phyloP scores from a whole-genome alignment of 1,140 invertebrate species.

The Spodoptera litura region DNA sequence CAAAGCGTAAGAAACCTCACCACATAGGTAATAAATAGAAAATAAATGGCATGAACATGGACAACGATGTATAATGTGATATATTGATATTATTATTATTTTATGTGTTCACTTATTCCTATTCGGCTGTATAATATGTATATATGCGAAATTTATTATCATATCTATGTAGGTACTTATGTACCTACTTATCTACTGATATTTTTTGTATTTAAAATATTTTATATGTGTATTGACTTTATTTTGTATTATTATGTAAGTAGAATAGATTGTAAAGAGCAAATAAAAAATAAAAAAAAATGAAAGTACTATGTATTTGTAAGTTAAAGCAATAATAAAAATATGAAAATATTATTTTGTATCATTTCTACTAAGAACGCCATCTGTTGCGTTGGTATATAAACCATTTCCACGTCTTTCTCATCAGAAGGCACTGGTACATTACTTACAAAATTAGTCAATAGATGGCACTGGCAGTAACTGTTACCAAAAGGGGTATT shows the following conservation, averaged over 20 bases:
- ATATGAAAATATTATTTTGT: not conserved
- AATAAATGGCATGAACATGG: conserved; percentile 43
- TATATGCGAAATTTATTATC: conserved; percentile 33
- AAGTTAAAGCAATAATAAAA: conserved; percentile 31
- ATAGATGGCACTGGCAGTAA: no score
- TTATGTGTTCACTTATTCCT: conserved; percentile 17
- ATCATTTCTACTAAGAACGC: not conserved
- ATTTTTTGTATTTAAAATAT: conserved; percentile 62
- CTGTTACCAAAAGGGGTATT: no score
- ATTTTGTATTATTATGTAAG: conserved; percentile 69
- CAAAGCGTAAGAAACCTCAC: conserved; percentile 58
- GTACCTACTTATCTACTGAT: conserved; percentile 53
- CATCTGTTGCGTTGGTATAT: not conserved
- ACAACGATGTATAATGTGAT: conserved; percentile 18
- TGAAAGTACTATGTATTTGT: conserved; percentile 32
- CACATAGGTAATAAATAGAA: not conserved
- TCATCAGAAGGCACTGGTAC: no score
- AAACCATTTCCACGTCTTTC: no score
- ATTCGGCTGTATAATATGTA: conserved; percentile 32
- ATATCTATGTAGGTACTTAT: conserved; percentile 20
- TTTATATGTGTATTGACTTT: conserved; percentile 48
- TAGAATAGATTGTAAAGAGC: conserved; percentile 70
- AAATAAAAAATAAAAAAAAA: conserved; percentile 68
- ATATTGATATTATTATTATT: conserved; percentile 28
- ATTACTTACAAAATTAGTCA: no score